A percentile compares a stretch with the other conserved stretches of the same genome.
These are phyloP conservation scores for Lanistes nyassanus DNA, from an alignment of 1,140 invertebrate genomes.

Conservation along the genomic window DNA sequence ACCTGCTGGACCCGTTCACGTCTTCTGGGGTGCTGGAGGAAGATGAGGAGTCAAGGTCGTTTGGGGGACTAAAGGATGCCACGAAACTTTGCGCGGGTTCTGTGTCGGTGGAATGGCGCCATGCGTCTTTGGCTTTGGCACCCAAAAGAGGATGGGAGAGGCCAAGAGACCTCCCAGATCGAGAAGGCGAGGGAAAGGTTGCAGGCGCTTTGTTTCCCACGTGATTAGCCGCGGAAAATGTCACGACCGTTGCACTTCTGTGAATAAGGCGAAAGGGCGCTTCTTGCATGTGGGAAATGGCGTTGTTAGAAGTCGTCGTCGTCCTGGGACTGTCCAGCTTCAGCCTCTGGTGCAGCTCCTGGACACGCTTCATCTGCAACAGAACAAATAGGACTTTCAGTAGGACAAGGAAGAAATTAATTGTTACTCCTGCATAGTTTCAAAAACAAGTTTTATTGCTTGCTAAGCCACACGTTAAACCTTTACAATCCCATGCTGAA, in stretches of 20 bases:
- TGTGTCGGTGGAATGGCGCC: neutral
- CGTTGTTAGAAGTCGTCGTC: neutral
- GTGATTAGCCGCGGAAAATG: neutral
- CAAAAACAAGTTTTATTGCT: too few relatives aligned
- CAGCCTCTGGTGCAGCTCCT: slow-evolving; percentile 30
- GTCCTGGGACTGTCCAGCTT: slow-evolving; percentile 17
- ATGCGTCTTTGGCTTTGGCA: neutral
- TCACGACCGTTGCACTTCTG: neutral
- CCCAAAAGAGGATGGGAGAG: neutral
- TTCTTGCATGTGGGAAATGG: neutral
- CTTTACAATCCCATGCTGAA: too few relatives aligned
- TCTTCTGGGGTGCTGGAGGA: neutral
- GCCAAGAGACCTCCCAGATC: neutral
- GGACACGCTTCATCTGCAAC: slow-evolving; percentile 38
- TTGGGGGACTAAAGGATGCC: neutral
- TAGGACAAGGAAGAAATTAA: too few relatives aligned
- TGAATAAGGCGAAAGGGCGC: neutral
- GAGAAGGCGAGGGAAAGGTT: neutral
- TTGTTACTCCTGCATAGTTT: too few relatives aligned
- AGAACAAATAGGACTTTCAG: neutral
- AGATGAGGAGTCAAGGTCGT: neutral
- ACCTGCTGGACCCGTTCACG: neutral
- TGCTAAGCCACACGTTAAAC: too few relatives aligned
- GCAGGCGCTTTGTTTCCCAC: neutral
- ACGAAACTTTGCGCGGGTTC: neutral